These are phyloP conservation scores for Sebastes alutus DNA, from an alignment of 2,797 vertebrate genomes.

Conservation along the genomic window DNA sequence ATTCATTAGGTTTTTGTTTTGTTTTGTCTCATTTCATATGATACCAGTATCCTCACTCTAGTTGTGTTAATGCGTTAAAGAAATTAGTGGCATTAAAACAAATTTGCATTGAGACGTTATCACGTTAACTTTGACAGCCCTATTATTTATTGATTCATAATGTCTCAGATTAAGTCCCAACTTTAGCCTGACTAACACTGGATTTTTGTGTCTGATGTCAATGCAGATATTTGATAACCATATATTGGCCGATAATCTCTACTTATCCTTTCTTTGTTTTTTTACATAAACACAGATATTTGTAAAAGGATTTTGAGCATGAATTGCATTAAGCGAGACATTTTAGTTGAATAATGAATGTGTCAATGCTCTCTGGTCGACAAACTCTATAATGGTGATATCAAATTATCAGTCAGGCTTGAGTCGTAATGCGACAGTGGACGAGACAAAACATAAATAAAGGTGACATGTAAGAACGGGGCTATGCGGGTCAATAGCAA, in stretches of 20 bases:
- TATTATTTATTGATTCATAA: background rate
- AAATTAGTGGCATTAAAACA: background rate
- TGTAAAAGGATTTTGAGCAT: background rate
- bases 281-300: background rate
- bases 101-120: background rate
- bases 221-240: background rate
- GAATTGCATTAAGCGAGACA: background rate
- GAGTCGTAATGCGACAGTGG: background rate
- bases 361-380: background rate
- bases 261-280: background rate
- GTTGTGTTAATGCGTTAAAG: too few species aligned
- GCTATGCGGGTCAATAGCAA: background rate
- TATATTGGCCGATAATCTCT: background rate
- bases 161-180: background rate
- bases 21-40: too few species aligned
- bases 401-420: background rate
- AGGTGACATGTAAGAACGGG: background rate
- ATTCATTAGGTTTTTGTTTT: too few species aligned
- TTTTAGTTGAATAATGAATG: background rate
- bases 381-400: background rate
- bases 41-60: too few species aligned
- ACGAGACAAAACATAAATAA: background rate
- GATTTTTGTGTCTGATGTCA: background rate
- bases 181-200: background rate
- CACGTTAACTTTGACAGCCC: fast-evolving